Evolutionary conservation across 1,140 invertebrate genomes (phyloP), one percentile per base, ranked within the genome.

Genomic region (Zaprionus ghesquierei): DNA sequence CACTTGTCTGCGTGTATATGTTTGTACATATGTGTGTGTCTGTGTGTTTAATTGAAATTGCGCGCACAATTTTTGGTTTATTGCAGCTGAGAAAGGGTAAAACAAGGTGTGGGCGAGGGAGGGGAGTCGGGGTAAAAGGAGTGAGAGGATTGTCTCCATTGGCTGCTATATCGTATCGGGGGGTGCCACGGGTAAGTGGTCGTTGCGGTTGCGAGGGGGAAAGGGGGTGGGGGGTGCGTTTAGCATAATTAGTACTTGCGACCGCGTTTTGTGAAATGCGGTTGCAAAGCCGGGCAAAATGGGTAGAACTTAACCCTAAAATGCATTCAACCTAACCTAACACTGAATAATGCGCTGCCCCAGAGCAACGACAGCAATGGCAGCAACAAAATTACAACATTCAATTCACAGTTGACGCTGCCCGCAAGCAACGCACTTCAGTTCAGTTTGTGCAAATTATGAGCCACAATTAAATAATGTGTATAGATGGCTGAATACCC

Each of bases 221-320:
- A n/a, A 1, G 13, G 35, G 68, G 69, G 25, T 2, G 25, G 25
- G 25, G 35, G 68, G 66, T 55, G 55, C 85, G 70, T 87, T 87
- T 87, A 89, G 84, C 79, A 87, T 87, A 87, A 87, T 87, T 87
- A 87, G 84, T 89, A 69, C 66, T 63, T 82, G 62, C 70, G 73
- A 89, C 84, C 84, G 84, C 84, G 78, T 80, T 87, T 71, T 69
- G 60, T 69, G 64, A 89, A 87, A 89, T 89, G 84, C 49, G 79
- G 76, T 77, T 75, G 2, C 6, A 50, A 64, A 44, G 41, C 35
- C 59, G 69, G 23, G 35, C 41, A 80, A 41, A 41, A 41, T 41
- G n/a, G n/a, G 35, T 6, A 41, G 15, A 41, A 62, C 54, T 38
- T 41, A 38, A 51, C 23, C 56, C 59, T 29, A 51, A 46, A 60